Evolutionary conservation across 1,140 invertebrate species (phyloP).

Genomic region (Ceratitis capitata): DNA sequence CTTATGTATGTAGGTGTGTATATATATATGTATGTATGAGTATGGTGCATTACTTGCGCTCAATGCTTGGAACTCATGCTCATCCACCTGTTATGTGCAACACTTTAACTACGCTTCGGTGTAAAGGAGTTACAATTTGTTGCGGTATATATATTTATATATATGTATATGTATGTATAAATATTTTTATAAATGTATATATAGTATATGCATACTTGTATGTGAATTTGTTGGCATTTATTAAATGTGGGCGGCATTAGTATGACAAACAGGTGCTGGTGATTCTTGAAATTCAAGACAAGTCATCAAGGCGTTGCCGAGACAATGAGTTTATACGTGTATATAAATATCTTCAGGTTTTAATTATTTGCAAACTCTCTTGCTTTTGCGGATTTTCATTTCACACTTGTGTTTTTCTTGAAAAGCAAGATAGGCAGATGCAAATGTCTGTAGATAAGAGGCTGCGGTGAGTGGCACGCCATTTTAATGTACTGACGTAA

Average conservation of each 20-base stretch:
- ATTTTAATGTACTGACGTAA: too few species aligned
- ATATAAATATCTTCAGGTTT: not conserved
- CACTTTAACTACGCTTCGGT: too few species aligned
- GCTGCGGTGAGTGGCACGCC: too few species aligned
- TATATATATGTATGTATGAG: too few species aligned
- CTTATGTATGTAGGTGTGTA: not conserved
- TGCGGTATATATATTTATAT: too few species aligned
- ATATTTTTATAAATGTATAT: not conserved
- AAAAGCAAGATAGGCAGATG: too few species aligned
- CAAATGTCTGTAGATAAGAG: too few species aligned
- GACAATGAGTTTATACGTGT: not conserved
- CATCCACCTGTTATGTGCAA: not conserved
- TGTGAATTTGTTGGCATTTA: not conserved
- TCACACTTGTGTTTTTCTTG: too few species aligned
- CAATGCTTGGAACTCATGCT: not conserved
- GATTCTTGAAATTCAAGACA: not conserved
- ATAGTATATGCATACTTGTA: not conserved
- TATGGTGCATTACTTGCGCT: too few species aligned
- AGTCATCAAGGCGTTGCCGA: constrained; percentile 16
- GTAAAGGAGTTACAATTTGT: too few species aligned
- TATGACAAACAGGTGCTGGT: constrained; percentile 27
- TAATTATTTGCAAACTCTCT: not conserved
- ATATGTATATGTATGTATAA: too few species aligned
- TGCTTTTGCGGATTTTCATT: too few species aligned
- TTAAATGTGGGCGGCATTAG: not conserved